Evolutionary conservation across 1,140 invertebrate genomes (phyloP), one percentile per base, ranked within the genome.

Genomic region (Sycobia sp.): DNA sequence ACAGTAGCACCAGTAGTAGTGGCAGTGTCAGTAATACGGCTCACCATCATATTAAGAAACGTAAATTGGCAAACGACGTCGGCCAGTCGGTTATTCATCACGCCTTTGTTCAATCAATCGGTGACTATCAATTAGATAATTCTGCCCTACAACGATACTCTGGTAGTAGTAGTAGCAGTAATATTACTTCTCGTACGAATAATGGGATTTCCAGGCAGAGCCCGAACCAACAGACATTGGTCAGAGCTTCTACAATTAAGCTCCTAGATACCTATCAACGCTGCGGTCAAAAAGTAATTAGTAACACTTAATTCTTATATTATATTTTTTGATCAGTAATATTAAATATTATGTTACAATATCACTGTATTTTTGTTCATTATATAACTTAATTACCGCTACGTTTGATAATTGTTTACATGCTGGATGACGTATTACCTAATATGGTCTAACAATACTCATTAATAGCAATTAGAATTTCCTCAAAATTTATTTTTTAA

Each of bases 181-280:
- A 76, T 62, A 79, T 81, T 71, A 73, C 68, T 67, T 71, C 75
- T 73, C 76, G 78, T 71, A 77, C 80, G 56, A 83, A 82, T 78
- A 81, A 81, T 79, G 76, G 75, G 71, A 74, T 79, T 69, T 81
- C 82, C 62, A 82, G 81, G 73, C 84, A 80, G 78, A 81, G 83
- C 60, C 82, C 81, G 70, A 82, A 76, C 73, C 82, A 84, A 73
- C 86, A 88, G 73, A 86, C 85, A 72, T 84, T 87, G 76, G 86
- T 89, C 69, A 84, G 87, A 71, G 86, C 88, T 68, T 89, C 87
- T 59, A 88, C 88, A 67, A 89, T 89, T 75, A 90, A 90, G 82
- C 82, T 89, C 68, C 77, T 90, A 84, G 89, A 90, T 73, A 86
- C 86, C 65, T 88, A 89, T 75, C 87, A 89, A 69, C 86, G 87